phyloP scores from a whole-genome alignment of 2,888 invertebrate genomes.

The Idaea dimidiata region DNA sequence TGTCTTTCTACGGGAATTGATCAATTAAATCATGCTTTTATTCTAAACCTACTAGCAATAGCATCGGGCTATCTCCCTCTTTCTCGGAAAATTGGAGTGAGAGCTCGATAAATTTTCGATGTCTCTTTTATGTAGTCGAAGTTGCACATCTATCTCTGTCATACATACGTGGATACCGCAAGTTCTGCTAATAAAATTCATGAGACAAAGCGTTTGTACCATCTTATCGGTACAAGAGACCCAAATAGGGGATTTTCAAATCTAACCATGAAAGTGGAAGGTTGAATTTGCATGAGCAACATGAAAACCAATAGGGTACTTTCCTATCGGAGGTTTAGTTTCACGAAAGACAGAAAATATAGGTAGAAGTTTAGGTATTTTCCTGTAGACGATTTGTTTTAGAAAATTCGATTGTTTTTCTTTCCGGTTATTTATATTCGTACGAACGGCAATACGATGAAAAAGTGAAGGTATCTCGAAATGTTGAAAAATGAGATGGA shows the following conservation, averaged over 20 bases:
- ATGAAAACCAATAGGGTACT: background rate
- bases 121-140: background rate
- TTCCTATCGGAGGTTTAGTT: background rate
- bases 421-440: no score
- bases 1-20: background rate
- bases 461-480: background rate
- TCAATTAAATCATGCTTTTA: background rate
- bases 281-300: background rate
- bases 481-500: background rate
- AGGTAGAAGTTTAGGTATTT: background rate
- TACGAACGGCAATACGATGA: background rate
- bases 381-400: background rate
- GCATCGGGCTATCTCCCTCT: background rate
- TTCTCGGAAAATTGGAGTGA: background rate
- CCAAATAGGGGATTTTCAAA: background rate
- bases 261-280: background rate
- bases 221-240: background rate
- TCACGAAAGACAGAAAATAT: background rate
- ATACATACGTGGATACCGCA: background rate
- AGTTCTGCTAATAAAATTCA: constrained; percentile 1
- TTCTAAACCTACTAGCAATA: background rate
- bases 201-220: background rate
- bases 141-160: background rate
- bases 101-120: background rate
- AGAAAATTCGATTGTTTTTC: background rate